These are phyloP conservation scores for Nezara viridula DNA, from an alignment of 2,888 invertebrate species.

Conservation along the genomic window DNA sequence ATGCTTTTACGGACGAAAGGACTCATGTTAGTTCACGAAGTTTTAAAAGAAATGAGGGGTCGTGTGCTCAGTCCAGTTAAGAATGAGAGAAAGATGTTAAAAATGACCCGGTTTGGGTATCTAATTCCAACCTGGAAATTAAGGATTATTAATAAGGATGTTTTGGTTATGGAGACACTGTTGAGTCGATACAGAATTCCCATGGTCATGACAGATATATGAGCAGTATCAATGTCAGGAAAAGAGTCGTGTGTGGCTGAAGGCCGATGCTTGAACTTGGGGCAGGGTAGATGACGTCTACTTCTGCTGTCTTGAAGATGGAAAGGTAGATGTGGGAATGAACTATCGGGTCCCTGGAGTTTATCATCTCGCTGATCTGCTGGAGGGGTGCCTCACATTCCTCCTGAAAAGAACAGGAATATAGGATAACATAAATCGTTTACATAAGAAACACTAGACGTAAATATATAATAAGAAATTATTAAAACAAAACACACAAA, in stretches of 20 bases:
- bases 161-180: neutral
- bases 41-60: constrained; percentile 13
- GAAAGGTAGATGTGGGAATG: constrained; percentile 89
- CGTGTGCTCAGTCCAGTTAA: neutral
- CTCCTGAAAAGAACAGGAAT: constrained; percentile 74
- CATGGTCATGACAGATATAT: constrained; percentile 62
- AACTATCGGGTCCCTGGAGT: constrained; percentile 86
- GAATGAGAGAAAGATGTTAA: neutral
- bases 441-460: no score
- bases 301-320: constrained; percentile 93
- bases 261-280: constrained; percentile 63
- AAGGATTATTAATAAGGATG: neutral
- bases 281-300: constrained; percentile 76
- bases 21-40: neutral
- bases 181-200: neutral
- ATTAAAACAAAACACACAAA: no score
- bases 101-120: neutral
- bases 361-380: constrained; percentile 86
- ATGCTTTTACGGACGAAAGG: constrained; percentile 27
- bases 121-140: neutral
- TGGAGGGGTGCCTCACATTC: constrained; percentile 87
- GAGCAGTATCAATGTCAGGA: constrained; percentile 21
- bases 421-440: no score
- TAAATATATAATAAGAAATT: no score
- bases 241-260: constrained; percentile 54